Base-by-base conservation (phyloP, 2,113 vertebrate genomes). In the Channa argus region DNA sequence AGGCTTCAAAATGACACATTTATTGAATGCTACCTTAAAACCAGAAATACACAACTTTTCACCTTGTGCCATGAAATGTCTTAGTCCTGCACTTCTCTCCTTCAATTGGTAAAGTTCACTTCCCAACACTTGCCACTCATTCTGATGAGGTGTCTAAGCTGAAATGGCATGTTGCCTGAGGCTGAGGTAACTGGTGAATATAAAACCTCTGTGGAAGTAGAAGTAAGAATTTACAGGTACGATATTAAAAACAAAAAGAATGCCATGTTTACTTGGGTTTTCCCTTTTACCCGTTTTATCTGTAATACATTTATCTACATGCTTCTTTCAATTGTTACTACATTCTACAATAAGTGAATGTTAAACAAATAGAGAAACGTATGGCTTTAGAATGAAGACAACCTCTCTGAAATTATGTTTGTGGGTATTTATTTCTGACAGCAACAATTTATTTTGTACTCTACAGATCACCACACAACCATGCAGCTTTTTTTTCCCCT, bases 91-190 rank as follows among this genome's bases (percentile, higher is more conserved):
- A 49, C 13, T 1, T 14, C 46, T 63, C 49, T 62, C n/a, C 50
- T 63, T 72, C 36, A 36, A 11, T 51, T 56, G 69, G 51, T 63
- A 75, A 80, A 88, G 83, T 88, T 88, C 79, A 80, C 68, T 14
- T 83, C 77, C 14, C 51, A 68, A 54, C 64, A 74, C 76, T 63
- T 85, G 74, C 69, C 82, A 86, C 58, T 86, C 82, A 82, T 67
- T 44, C 53, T 83, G 80, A 87, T 66, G 65, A 69, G 76, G 54
- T 84, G 78, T 82, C 61, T 37, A 69, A 73, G 51, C 50, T 74
- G 43, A 86, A 83, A 82, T 67, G 66, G 55, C 70, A 60, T 56
- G 46, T 66, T 56, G 79, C 78, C 80, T 3, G 53, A 68, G 83
- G 78, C 65, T 52, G 52, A 69, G 39, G 50, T 66, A 62, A 60